Evolutionary conservation across 2,113 vertebrate genomes (phyloP).

Genomic region (Perognathus longimembris): DNA sequence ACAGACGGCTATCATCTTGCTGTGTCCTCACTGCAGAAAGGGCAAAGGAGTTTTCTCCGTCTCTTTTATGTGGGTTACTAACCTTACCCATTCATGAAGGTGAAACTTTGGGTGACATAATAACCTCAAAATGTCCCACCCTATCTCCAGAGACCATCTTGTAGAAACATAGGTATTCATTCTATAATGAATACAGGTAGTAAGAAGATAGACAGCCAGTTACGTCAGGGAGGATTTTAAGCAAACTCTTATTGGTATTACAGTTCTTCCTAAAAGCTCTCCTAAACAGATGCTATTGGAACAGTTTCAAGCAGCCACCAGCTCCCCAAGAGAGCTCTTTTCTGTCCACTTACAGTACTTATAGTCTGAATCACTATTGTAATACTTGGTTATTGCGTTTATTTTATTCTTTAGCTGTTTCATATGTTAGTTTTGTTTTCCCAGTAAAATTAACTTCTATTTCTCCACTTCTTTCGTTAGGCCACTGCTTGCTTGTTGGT

Average conservation of each 20-base stretch:
- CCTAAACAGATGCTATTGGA: constrained; percentile 47
- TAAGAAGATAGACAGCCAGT: constrained; percentile 31
- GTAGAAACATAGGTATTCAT: background rate
- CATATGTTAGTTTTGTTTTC: constrained; percentile 65
- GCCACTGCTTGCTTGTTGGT: constrained; percentile 41
- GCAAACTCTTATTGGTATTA: constrained; percentile 41
- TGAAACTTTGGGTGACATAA: constrained; percentile 9
- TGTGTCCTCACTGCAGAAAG: background rate
- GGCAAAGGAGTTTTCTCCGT: background rate
- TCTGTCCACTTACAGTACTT: constrained; percentile 57
- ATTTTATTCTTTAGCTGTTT: constrained; percentile 62
- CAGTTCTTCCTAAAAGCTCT: constrained; percentile 54
- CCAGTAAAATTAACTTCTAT: constrained; percentile 61
- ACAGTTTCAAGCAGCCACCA: constrained; percentile 37
- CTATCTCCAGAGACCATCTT: background rate
- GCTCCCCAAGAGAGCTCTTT: constrained; percentile 66
- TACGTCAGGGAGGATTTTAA: constrained; percentile 24
- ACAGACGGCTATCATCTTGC: background rate
- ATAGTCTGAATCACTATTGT: constrained; percentile 49
- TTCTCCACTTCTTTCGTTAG: constrained; percentile 68
- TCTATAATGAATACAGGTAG: background rate
- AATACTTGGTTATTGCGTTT: constrained; percentile 59
- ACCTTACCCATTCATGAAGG: background rate
- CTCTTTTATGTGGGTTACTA: background rate
- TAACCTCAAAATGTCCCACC: background rate